These are phyloP conservation scores for Salmo trutta DNA, from an alignment of 2,797 vertebrate species.

Conservation along the genomic window DNA sequence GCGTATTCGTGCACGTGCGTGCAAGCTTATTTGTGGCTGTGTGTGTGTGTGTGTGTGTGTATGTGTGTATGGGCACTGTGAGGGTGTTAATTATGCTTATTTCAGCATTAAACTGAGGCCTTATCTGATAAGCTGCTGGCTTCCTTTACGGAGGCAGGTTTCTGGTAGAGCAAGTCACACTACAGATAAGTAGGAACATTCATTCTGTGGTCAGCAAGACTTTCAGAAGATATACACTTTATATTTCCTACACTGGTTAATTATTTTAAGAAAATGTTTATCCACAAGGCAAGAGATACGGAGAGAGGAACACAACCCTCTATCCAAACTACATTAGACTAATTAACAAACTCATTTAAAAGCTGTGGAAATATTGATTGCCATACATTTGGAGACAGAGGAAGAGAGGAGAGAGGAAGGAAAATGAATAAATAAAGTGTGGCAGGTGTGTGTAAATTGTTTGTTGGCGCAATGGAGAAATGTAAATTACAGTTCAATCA, in stretches of 20 bases:
- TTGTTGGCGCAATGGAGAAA: conserved; percentile 87
- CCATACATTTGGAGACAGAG: conserved; percentile 64
- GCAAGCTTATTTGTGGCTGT: neutral
- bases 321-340: conserved; percentile 76
- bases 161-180: conserved; percentile 73
- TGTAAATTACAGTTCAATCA: conserved; percentile 99
- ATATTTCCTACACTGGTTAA: conserved; percentile 47
- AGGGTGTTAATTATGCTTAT: conserved; percentile 75
- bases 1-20: neutral
- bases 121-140: conserved; percentile 74
- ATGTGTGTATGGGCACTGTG: conserved; percentile 19
- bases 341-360: conserved; percentile 80
- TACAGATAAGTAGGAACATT: conserved; percentile 75
- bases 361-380: conserved; percentile 76
- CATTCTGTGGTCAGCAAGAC: conserved; percentile 78
- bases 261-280: conserved; percentile 64
- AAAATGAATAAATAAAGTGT: conserved; percentile 52
- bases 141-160: conserved; percentile 67
- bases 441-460: conserved; percentile 81
- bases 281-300: conserved; percentile 63
- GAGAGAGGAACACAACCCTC: conserved; percentile 54
- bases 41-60: neutral
- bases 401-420: conserved; percentile 18
- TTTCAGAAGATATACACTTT: conserved; percentile 42
- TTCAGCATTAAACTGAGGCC: conserved; percentile 73